These are phyloP conservation scores for Cyprinodon tularosa DNA, from an alignment of 2,113 vertebrate genomes.

Conservation along the genomic window DNA sequence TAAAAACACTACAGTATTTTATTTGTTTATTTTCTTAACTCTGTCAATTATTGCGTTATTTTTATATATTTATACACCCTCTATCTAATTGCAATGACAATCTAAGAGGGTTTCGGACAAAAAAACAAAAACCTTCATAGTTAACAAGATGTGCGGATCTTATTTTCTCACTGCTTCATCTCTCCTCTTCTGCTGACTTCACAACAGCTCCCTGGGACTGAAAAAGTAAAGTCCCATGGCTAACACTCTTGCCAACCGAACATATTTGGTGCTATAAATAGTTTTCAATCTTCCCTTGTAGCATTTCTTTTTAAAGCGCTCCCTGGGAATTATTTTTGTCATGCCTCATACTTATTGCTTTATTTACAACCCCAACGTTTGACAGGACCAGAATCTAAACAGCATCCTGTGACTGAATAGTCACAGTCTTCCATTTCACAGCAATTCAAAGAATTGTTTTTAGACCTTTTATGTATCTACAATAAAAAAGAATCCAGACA, in stretches of 20 bases:
- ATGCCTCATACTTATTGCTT: background rate
- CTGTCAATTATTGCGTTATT: too few species aligned
- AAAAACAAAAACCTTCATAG: background rate
- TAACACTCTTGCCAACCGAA: constrained; percentile 47
- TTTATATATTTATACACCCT: too few species aligned
- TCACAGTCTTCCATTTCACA: background rate
- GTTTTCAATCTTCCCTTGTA: constrained; percentile 29
- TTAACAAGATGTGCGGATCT: constrained; percentile 9
- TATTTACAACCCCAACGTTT: constrained; percentile 6
- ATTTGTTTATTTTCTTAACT: too few species aligned
- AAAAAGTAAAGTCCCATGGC: constrained; percentile 48
- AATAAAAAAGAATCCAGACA: background rate
- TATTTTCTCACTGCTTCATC: constrained; percentile 6
- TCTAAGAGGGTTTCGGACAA: background rate
- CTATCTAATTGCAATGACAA: background rate
- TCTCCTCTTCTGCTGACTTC: constrained; percentile 20
- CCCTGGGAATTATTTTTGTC: constrained; percentile 15
- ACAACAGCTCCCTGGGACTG: constrained; percentile 3
- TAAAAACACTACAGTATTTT: too few species aligned
- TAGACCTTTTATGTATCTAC: background rate
- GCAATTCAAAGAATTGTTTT: background rate
- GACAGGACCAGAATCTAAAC: background rate
- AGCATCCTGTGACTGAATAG: background rate
- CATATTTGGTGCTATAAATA: constrained; percentile 60
- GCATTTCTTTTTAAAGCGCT: constrained; percentile 18